phyloP scores from a whole-genome alignment of 2,797 vertebrate genomes.

The Eulemur rubriventer region DNA sequence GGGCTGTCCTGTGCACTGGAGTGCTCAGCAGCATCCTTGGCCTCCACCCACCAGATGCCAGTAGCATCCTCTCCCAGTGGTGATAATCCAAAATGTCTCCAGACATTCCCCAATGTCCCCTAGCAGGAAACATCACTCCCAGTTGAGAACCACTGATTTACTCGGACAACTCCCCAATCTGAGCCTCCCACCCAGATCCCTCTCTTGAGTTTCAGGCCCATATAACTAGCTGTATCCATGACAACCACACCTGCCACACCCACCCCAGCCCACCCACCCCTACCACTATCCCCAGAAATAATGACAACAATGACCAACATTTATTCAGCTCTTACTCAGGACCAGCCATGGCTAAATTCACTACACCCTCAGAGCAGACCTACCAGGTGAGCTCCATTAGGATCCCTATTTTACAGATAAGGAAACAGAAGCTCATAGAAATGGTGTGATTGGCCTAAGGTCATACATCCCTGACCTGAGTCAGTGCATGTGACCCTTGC shows the following conservation, averaged over 20 bases:
- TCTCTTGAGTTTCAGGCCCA: not conserved
- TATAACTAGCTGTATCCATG: not conserved
- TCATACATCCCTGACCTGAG: fast-evolving
- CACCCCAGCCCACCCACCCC: not conserved
- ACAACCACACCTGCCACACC: not conserved
- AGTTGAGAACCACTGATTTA: not conserved
- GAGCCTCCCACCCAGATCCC: not conserved
- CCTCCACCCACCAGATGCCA: not conserved
- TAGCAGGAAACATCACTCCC: not conserved
- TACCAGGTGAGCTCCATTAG: not conserved
- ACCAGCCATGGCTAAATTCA: not conserved
- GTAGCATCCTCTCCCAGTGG: not conserved
- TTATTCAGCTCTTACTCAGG: not conserved
- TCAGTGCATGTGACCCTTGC: not conserved
- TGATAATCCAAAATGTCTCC: not conserved
- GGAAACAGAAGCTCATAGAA: not conserved
- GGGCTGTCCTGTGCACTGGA: not conserved
- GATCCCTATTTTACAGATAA: not conserved
- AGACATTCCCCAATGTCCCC: not conserved
- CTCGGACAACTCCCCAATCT: not conserved
- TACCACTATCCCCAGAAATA: not conserved
- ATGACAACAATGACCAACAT: not conserved
- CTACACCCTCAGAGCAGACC: not conserved
- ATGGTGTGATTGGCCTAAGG: fast-evolving
- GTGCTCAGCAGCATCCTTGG: not conserved